Evolutionary conservation across 2,797 vertebrate species (phyloP).

Genomic region (Petrocephalus sullivani): DNA sequence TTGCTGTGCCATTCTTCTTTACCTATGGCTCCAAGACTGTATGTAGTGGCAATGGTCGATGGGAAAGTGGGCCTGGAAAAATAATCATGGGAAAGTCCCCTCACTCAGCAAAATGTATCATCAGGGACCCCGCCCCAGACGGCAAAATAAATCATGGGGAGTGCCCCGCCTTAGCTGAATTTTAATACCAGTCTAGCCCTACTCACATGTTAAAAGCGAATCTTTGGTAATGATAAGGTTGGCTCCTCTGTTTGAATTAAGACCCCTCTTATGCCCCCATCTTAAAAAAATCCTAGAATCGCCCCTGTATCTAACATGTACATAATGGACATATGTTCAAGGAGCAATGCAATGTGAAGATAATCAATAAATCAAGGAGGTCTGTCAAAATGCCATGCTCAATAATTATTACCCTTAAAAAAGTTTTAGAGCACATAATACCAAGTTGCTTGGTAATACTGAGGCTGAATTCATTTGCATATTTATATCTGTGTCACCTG

Average conservation of each 20-base stretch:
- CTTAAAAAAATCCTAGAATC: not conserved
- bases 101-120: too few relatives aligned
- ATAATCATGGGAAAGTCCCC: too few relatives aligned
- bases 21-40: too few relatives aligned
- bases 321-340: not conserved
- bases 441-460: not conserved
- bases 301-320: not conserved
- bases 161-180: not conserved
- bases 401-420: not conserved
- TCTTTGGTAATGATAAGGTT: not conserved
- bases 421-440: not conserved
- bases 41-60: too few relatives aligned
- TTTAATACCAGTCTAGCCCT: not conserved
- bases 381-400: not conserved
- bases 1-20: too few relatives aligned
- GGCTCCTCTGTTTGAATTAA: not conserved
- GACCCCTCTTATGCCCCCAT: not conserved
- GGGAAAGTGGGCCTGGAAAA: too few relatives aligned
- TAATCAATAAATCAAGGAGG: not conserved
- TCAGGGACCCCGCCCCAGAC: not conserved
- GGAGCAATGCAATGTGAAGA: not conserved
- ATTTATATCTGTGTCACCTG: constrained; percentile 4
- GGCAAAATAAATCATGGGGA: not conserved
- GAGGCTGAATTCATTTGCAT: not conserved
- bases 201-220: not conserved